Conservation (phyloP, 2,797 vertebrate genomes). For the Notolabrus celidotus region DNA sequence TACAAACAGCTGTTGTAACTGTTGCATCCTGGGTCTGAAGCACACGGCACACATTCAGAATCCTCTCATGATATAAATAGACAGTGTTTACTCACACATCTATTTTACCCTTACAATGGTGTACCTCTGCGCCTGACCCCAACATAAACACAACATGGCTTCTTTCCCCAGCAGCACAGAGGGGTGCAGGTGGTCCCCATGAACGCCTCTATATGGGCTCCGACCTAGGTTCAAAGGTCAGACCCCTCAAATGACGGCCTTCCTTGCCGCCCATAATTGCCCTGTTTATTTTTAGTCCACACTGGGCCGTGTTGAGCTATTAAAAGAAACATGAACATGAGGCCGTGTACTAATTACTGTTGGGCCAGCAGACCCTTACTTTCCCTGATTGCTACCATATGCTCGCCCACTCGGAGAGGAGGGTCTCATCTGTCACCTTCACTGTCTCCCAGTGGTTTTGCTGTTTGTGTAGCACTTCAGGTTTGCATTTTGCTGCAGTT, state of each 20-base stretch:
- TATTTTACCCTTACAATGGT: slow-evolving; percentile 66
- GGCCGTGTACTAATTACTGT: slow-evolving; percentile 89
- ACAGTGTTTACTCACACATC: slow-evolving; percentile 75
- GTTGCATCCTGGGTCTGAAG: slow-evolving; percentile 25
- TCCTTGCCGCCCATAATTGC: slow-evolving; percentile 84
- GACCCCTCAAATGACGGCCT: slow-evolving; percentile 84
- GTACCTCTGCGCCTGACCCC: slow-evolving; percentile 75
- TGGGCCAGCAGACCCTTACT: slow-evolving; percentile 85
- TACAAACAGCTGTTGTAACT: slow-evolving; percentile 4
- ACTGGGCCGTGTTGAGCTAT: slow-evolving; percentile 87
- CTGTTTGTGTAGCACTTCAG: slow-evolving; percentile 25
- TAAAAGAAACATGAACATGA: slow-evolving; percentile 91
- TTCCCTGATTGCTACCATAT: slow-evolving; percentile 90
- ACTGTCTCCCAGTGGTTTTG: slow-evolving; percentile 74
- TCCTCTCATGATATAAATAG: slow-evolving; percentile 77
- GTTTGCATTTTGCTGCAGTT: too few relatives aligned
- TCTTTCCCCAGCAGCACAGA: slow-evolving; percentile 68
- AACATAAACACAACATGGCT: slow-evolving; percentile 80
- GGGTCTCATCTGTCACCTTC: slow-evolving; percentile 80
- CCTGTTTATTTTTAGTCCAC: slow-evolving; percentile 92
- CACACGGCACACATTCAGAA: slow-evolving; percentile 20
- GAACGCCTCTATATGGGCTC: slow-evolving; percentile 76
- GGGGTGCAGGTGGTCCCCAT: slow-evolving; percentile 82
- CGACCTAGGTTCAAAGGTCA: slow-evolving; percentile 85
- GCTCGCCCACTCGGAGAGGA: slow-evolving; percentile 75